Base-by-base conservation (phyloP, 92 coral and sea anemone species). In the Heliopora coerulea region DNA sequence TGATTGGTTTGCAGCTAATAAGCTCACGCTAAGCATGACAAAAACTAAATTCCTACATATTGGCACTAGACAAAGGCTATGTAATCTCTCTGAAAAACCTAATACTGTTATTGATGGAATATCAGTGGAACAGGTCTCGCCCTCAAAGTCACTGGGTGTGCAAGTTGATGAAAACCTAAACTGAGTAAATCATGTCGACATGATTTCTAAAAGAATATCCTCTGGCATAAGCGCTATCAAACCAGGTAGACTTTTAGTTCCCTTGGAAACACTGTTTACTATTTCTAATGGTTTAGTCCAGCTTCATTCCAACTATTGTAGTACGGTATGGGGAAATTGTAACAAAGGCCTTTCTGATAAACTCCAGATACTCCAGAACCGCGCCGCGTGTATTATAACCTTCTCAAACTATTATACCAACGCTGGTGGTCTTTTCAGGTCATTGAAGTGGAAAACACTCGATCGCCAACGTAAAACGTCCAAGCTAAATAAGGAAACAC, bases 321-420 rank as follows among this genome's bases (percentile, higher is more conserved):
- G 66, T 82, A 82, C 28, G 26, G 83, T 83, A 19, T 78, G 87
- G 62, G 80, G 80, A 57, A 75, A 76, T 76, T 82, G 82, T 82
- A 25, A 32, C 29, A 60, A 60, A 60, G 35, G 39, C n/a, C 31
- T 28, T 27, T 28, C 66, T 20, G 35, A 14, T 7, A 60, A 60
- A 60, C 66, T 60, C 35, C 66, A 60, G 12, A 60, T 27, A 31
- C 46, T 61, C 44, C 67, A 61, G 31, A 61, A 61, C 14, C 64
- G 64, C 32, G 64, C 64, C 9, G 64, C 64, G 13, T 33, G 64
- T 58, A 20, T 60, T n/a, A 21, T 54, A 19, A 54, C 60, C 12
- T 54, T 19, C 3, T 54, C 24, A 11, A 19, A 12, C 29, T 54
- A 54, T 54, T 17, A 54, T 23, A 27, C n/a, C 19, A 12, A 54